Percentiles rank a stretch among this genome's conserved stretches.
Conservation (phyloP, 2,888 invertebrate genomes). For the Caenorhabditis uteleia region DNA sequence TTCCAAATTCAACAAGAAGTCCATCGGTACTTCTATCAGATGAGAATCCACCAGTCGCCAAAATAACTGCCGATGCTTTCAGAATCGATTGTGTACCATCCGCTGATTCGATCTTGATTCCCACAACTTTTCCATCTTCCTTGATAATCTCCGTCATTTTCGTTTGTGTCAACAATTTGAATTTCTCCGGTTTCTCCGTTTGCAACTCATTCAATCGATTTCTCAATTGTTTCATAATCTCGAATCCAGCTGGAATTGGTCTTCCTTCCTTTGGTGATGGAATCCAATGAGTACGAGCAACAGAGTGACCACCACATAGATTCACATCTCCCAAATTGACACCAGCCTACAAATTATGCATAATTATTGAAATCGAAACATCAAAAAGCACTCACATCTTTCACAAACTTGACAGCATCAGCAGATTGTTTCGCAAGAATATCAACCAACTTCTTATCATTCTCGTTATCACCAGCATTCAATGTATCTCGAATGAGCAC, state of each 20-base stretch:
- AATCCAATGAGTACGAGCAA: conserved; percentile 69
- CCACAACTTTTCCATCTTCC: conserved; percentile 40
- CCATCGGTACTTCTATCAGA: conserved; percentile 59
- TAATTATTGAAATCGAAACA: not conserved
- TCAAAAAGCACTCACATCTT: not conserved
- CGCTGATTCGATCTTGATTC: conserved; percentile 16
- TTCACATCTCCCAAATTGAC: conserved; percentile 67
- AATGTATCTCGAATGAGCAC: conserved; percentile 65
- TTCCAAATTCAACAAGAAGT: conserved; percentile 64
- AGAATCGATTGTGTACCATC: conserved; percentile 27
- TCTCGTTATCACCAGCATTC: conserved; percentile 67
- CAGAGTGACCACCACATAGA: conserved; percentile 69
- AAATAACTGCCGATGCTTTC: conserved; percentile 62
- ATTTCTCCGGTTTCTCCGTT: conserved; percentile 46
- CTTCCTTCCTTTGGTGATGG: conserved; percentile 69
- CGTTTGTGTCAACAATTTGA: conserved; percentile 33
- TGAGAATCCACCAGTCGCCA: conserved; percentile 69
- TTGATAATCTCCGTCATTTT: conserved; percentile 29
- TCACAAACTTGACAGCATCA: conserved; percentile 16
- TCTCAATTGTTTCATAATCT: conserved; percentile 65
- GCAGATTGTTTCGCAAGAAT: conserved; percentile 51
- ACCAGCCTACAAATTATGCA: conserved; percentile 30
- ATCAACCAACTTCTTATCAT: conserved; percentile 64
- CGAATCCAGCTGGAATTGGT: conserved; percentile 68
- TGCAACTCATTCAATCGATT: conserved; percentile 45